Base-by-base conservation (phyloP, 2,113 vertebrate species). In the Rhabdornis inornatus region DNA sequence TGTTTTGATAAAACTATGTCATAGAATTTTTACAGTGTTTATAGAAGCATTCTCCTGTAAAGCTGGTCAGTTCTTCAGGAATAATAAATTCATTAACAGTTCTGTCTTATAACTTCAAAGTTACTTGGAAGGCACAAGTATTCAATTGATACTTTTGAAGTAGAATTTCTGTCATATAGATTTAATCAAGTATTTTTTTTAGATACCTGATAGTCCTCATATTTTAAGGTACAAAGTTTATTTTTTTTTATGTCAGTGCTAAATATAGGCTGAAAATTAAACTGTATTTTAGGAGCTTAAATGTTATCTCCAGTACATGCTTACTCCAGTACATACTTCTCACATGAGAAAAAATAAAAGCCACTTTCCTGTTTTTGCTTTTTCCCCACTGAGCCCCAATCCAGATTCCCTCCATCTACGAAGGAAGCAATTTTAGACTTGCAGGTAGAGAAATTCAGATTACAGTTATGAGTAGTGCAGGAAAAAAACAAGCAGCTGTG, bases 371-470 rank as follows among this genome's bases (percentile, higher is more conserved):
- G 57, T 2, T 86, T 60, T 77, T 76, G 37, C 22, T 56, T 47
- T 82, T 60, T 40, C 16, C 20, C 45, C 2, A 1, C 50, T 0
- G 0, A 94, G 52, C 64, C 60, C 27, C 44, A 78, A 6, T 55
- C 15, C 39, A 71, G n/a, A 44, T 66, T 66, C 27, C 21, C 35
- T 89, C 56, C 7, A 21, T 63, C 21, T 37, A 42, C 37, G 37
- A 70, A 83, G 39, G 68, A 77, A 45, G 25, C 50, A 35, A 31
- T 30, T 83, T 57, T 37, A 82, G n/a, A n/a, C 13, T 31, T 81
- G 37, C 28, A 56, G 35, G 37, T 65, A 37, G 37, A 76, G 47
- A 77, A 81, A 55, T 63, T 52, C 15, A 35, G 16, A 18, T 81
- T 75, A 56, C 1, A 1, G 23, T 61, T 40, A 53, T 25, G 33